Conservation (phyloP, 1,140 invertebrate genomes). For the Drosophila bocki region DNA sequence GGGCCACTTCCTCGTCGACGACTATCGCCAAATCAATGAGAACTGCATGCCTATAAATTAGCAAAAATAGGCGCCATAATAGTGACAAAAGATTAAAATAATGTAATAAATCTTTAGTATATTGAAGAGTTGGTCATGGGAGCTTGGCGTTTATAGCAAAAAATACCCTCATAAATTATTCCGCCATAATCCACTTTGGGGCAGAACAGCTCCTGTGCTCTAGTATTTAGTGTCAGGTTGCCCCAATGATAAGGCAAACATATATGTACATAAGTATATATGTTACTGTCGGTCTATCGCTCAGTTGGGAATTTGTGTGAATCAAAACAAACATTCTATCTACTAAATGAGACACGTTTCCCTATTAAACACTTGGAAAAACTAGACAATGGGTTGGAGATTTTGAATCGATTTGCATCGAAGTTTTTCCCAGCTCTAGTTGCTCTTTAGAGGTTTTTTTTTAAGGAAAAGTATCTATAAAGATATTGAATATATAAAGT, state of each 20-base stretch:
- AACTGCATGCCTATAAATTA: conserved; percentile 56
- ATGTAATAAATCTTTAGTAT: conserved; percentile 67
- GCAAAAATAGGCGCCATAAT: conserved; percentile 58
- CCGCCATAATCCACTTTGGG: conserved; percentile 43
- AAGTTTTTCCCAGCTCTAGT: neutral
- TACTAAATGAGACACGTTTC: neutral
- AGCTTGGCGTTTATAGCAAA: conserved; percentile 44
- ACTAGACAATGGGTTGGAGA: neutral
- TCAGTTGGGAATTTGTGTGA: conserved; percentile 12
- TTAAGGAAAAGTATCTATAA: neutral
- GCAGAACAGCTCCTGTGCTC: conserved; percentile 28
- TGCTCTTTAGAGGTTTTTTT: neutral
- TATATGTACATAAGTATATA: neutral
- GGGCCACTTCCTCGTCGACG: neutral
- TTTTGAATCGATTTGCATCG: neutral
- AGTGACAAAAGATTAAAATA: conserved; percentile 73
- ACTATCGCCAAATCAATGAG: neutral
- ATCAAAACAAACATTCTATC: conserved; percentile 32
- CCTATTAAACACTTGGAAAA: neutral
- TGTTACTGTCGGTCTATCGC: conserved; percentile 29
- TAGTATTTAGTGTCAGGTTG: conserved; percentile 37
- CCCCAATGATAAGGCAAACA: conserved; percentile 26
- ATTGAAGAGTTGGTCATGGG: conserved; percentile 18
- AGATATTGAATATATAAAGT: neutral
- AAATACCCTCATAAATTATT: conserved; percentile 63